A percentile compares a stretch with the other conserved stretches of the same genome.
Conservation (phyloP, 1,140 invertebrate genomes). For the Macrobrachium nipponense region DNA sequence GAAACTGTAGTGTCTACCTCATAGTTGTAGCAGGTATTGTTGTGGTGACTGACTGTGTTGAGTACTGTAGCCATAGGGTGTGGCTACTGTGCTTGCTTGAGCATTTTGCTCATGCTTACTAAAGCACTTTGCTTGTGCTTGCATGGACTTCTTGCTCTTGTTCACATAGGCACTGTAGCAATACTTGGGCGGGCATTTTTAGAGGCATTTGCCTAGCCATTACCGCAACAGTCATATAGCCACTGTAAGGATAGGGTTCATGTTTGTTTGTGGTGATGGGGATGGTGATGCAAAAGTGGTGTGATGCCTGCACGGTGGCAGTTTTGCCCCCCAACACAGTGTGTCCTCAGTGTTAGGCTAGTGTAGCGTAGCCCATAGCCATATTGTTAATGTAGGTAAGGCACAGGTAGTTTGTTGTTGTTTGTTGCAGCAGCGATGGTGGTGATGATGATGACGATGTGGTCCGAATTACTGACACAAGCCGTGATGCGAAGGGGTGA, state of each 20-base stretch:
- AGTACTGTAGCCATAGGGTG: no score
- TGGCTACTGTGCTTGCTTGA: no score
- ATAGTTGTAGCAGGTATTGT: slow-evolving; percentile 45
- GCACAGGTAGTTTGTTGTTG: slow-evolving; percentile 60
- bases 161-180: neutral
- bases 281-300: slow-evolving; percentile 11
- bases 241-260: neutral
- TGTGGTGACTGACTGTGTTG: neutral
- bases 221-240: neutral
- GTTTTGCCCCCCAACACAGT: slow-evolving; percentile 43
- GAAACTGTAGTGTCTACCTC: slow-evolving; percentile 61
- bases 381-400: slow-evolving; percentile 60
- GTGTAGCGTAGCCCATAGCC: slow-evolving; percentile 50
- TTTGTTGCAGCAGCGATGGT: slow-evolving; percentile 55
- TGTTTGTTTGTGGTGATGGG: neutral
- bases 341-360: slow-evolving; percentile 55
- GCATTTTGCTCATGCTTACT: no score
- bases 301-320: slow-evolving; percentile 19
- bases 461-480: slow-evolving; percentile 60
- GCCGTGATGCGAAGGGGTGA: slow-evolving; percentile 53
- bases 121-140: no score
- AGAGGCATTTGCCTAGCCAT: neutral
- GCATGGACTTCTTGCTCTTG: no score
- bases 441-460: slow-evolving; percentile 55
- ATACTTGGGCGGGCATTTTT: slow-evolving; percentile 17